phyloP scores from a whole-genome alignment of 2,797 vertebrate species.

The Eutrigla gurnardus region DNA sequence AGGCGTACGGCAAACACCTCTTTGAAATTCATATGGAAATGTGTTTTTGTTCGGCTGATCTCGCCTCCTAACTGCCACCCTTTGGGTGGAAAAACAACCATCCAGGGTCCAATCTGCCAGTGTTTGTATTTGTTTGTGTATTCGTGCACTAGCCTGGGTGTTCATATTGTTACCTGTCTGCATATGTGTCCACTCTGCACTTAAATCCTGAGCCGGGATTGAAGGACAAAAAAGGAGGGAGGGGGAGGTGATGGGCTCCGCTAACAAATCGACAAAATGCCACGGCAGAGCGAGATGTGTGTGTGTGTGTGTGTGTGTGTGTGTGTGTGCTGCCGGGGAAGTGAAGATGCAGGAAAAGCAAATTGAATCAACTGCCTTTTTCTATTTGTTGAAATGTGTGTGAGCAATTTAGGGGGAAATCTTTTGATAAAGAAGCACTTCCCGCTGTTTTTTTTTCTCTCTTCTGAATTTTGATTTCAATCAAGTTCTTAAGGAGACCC shows the following conservation, averaged over 20 bases:
- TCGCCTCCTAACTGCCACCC: conserved; percentile 13
- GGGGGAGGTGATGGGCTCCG: conserved; percentile 34
- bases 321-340: neutral
- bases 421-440: conserved; percentile 28
- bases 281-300: conserved; percentile 43
- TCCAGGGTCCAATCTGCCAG: conserved; percentile 18
- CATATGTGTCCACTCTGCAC: conserved; percentile 10
- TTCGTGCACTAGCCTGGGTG: conserved; percentile 3
- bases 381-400: conserved; percentile 47
- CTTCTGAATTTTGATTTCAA: conserved; percentile 44
- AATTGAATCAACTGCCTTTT: conserved; percentile 43
- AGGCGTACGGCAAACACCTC: neutral
- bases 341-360: conserved; percentile 40
- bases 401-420: conserved; percentile 41
- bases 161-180: conserved; percentile 43
- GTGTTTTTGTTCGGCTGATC: conserved; percentile 29
- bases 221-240: conserved; percentile 47
- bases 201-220: conserved; percentile 56
- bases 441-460: conserved; percentile 45
- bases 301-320: neutral
- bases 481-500: conserved; percentile 20
- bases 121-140: conserved; percentile 17
- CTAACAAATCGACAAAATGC: conserved; percentile 64
- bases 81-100: conserved; percentile 19
- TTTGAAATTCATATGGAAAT: conserved; percentile 22